Conservation (phyloP, 1,140 invertebrate species). For the Nylanderia fulva region DNA sequence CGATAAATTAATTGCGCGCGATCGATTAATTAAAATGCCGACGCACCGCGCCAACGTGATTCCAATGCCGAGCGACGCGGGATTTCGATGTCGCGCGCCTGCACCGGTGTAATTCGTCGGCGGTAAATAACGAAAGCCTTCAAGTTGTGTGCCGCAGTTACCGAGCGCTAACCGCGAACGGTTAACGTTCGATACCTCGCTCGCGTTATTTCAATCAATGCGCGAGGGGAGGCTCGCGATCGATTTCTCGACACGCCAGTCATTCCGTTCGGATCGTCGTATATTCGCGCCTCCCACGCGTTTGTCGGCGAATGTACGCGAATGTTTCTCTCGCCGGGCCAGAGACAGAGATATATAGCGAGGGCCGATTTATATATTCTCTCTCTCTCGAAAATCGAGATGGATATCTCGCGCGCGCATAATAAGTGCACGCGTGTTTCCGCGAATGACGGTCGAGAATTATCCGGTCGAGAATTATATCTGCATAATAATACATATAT, state of each 20-base stretch:
- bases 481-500: constrained; percentile 55
- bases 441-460: constrained; percentile 53
- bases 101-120: neutral
- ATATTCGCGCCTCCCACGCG: no score
- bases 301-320: constrained; percentile 6
- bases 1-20: constrained; percentile 66
- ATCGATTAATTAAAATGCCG: constrained; percentile 68
- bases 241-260: constrained; percentile 4
- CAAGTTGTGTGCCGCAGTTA: neutral
- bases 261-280: neutral
- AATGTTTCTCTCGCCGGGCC: no score
- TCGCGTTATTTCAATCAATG: neutral
- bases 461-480: constrained; percentile 58
- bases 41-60: constrained; percentile 28
- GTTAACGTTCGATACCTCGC: constrained; percentile 18
- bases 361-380: constrained; percentile 42
- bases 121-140: constrained; percentile 17
- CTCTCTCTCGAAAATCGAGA: neutral
- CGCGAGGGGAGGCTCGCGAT: neutral
- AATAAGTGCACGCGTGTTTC: neutral
- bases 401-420: constrained; percentile 11
- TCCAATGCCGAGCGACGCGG: constrained; percentile 31
- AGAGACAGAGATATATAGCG: no score
- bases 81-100: neutral
- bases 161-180: neutral